Evolutionary conservation across 2,888 invertebrate genomes (phyloP).

Genomic region (Choristoneura rosaceana): DNA sequence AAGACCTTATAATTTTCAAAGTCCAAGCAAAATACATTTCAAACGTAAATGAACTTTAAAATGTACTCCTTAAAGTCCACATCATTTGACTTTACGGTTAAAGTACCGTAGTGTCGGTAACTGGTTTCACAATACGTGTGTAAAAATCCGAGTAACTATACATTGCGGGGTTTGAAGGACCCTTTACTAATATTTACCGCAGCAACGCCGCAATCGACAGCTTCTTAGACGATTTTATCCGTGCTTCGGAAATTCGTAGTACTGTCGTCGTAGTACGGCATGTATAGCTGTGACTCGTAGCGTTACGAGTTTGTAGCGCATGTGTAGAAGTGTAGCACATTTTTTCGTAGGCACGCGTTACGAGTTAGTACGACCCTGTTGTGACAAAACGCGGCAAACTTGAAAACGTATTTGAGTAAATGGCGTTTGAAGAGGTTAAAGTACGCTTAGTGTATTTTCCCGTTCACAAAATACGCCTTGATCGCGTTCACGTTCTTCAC

Average conservation of each 20-base stretch:
- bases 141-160: neutral
- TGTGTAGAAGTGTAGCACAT: slow-evolving; percentile 4
- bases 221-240: neutral
- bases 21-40: neutral
- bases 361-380: too few relatives aligned
- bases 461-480: too few relatives aligned
- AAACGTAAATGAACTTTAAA: neutral
- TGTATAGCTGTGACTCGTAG: slow-evolving; percentile 6
- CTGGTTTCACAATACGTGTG: neutral
- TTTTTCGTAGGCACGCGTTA: neutral
- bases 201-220: neutral
- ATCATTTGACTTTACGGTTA: neutral
- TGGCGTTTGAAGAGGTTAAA: too few relatives aligned
- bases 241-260: neutral
- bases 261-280: neutral
- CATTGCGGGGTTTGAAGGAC: neutral
- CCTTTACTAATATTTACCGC: neutral
- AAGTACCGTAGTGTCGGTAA: neutral
- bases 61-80: neutral
- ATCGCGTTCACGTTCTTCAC: too few relatives aligned
- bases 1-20: too few relatives aligned
- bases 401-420: too few relatives aligned
- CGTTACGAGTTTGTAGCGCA: slow-evolving; percentile 13
- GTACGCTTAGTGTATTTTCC: too few relatives aligned
- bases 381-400: too few relatives aligned